Percentiles rank a stretch among this genome's conserved stretches.
These are phyloP conservation scores for Galago senegalensis DNA, from an alignment of 2,797 vertebrate genomes.

Conservation along the genomic window DNA sequence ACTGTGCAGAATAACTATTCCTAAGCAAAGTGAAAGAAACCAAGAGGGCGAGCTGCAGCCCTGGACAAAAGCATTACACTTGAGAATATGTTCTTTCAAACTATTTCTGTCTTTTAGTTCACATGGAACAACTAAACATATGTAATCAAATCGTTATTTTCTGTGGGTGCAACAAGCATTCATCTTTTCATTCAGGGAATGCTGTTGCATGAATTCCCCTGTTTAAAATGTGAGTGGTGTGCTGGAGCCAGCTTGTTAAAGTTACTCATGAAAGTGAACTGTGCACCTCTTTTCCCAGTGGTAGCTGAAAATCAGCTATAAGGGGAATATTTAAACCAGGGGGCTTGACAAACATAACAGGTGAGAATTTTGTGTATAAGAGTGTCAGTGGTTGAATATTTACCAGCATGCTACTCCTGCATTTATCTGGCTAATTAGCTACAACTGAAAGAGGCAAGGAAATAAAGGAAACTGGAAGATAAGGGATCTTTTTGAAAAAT, in stretches of 20 bases:
- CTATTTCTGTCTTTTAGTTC: slow-evolving; percentile 55
- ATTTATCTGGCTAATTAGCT: slow-evolving; percentile 13
- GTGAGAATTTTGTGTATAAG: not conserved
- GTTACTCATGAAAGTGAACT: not conserved
- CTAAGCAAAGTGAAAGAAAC: not conserved
- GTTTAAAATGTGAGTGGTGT: not conserved
- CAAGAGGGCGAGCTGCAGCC: not conserved
- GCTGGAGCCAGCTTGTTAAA: not conserved
- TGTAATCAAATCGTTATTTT: slow-evolving; percentile 18
- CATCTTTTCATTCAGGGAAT: slow-evolving; percentile 8
- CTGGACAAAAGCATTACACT: not conserved
- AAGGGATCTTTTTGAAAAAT: not conserved
- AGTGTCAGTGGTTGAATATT: not conserved
- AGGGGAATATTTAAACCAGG: not conserved
- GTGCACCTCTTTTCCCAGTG: not conserved
- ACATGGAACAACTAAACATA: slow-evolving; percentile 25
- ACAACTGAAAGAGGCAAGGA: not conserved
- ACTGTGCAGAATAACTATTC: slow-evolving; percentile 9
- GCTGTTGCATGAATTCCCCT: not conserved
- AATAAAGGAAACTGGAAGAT: not conserved
- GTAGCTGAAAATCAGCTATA: not conserved
- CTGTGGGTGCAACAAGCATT: not conserved
- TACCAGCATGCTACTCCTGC: not conserved
- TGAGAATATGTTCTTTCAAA: slow-evolving; percentile 64
- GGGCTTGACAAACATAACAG: not conserved